Percentiles rank a stretch among this genome's conserved stretches.
Evolutionary conservation across 2,888 invertebrate genomes (phyloP).

Genomic region (Parasteatoda lunata): DNA sequence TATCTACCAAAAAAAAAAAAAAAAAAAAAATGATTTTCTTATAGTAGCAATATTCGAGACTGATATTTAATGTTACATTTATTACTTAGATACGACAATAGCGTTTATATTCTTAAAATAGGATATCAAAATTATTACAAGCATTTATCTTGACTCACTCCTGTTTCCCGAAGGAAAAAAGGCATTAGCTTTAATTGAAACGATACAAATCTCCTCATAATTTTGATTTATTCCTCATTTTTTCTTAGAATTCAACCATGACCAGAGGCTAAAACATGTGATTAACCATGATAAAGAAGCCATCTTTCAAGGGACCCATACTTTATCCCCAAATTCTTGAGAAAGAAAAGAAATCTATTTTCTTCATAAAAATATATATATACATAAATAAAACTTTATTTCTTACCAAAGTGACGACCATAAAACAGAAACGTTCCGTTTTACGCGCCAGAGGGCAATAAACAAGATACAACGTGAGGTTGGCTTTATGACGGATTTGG

Average conservation of each 20-base stretch:
- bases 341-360: not conserved
- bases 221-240: not conserved
- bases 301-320: not conserved
- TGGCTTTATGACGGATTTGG: not conserved
- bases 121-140: no score
- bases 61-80: no score
- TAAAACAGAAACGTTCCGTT: not conserved
- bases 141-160: no score
- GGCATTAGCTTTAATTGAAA: no score
- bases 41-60: no score
- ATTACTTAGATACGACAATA: no score
- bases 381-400: not conserved
- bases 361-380: not conserved
- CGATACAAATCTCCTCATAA: not conserved
- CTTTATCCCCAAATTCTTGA: not conserved
- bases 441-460: not conserved
- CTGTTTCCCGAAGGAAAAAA: no score
- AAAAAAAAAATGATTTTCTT: no score
- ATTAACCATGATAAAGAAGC: not conserved
- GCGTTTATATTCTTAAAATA: no score
- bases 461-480: not conserved
- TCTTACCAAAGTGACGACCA: not conserved
- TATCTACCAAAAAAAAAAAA: no score
- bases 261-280: not conserved
- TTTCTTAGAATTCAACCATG: not conserved